Evolutionary conservation across 2,113 vertebrate genomes (phyloP), one percentile per base, ranked within the genome.

Genomic region (Leptocoma aspasia): DNA sequence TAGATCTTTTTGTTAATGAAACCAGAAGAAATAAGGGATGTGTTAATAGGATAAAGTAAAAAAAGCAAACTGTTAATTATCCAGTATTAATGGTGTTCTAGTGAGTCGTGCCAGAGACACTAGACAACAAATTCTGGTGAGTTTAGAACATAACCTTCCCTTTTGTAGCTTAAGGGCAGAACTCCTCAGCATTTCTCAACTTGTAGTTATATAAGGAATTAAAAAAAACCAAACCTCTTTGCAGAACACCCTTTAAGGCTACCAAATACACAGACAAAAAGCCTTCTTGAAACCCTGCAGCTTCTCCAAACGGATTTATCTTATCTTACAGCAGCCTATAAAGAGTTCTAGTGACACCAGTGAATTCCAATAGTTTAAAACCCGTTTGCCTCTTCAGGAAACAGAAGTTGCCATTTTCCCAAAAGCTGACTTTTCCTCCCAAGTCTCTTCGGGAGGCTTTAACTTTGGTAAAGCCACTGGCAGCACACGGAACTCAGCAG

Each of bases 201-300:
- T 19, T 35, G 16, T 15, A 33, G 33, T 71, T 57, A 68, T 35
- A 39, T 30, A 54, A 42, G 33, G 3, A 69, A 69, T 44, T 60
- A 0, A 27, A 64, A 70, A 53, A 61, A 35, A 0, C 1, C 9
- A 13, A 49, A 50, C 2, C 4, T 35, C 78, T 49, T 45, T 24
- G 53, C 44, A 59, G 39, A 82, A 57, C 16, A 73, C 9, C 7
- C 70, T 53, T 56, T 44, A 86, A 71, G 23, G 27, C 56, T 68
- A 50, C 35, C 52, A 45, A 45, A 11, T 47, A 72, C 28, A 28
- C 12, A 47, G 21, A n/a, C 21, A 47, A 45, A 71, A 81, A 31
- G 13, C 44, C 19, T 4, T 11, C 60, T 24, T 28, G 10, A 68
- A 63, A 68, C 21, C 20, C 47, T 20, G 10, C 11, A 54, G 52